Evolutionary conservation across 2,797 vertebrate genomes (phyloP), one percentile per base, ranked within the genome.

Genomic region (Sciurus vulgaris): DNA sequence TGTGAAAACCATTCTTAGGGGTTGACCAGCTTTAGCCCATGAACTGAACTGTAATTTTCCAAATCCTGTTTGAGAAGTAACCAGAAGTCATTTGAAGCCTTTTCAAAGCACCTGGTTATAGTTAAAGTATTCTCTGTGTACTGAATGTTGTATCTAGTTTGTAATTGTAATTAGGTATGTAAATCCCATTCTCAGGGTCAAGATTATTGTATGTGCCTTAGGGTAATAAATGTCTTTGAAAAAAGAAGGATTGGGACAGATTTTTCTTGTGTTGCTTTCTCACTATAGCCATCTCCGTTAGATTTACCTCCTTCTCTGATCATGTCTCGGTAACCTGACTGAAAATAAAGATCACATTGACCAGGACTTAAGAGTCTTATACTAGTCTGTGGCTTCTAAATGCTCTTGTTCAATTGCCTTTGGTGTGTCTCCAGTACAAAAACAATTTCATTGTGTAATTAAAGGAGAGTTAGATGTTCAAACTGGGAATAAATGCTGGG

Each of bases 1-100:
- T 78, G 51, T 78, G 38, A 82, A 86, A 95, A 61, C 22, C 38
- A 20, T 86, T 83, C 35, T 86, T 72, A 96, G 41, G 33, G 28
- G 9, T 38, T 49, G 30, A 63, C 33, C 14, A 74, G 59, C 79
- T 76, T 86, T 83, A 86, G 44, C 59, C 65, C 17, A n/a, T 69
- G 26, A 65, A 22, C 78, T 83, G 41, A 35, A 63, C 13, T 54
- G 17, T 84, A 54, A 61, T 86, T 89, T 79, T 38, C 35, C 76
- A 65, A 91, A 91, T 33, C 20, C 82, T 86, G 5, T 63, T 89
- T 20, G 69, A 79, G 79, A 83, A 70, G 44, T 84, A 83, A 84
- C 67, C 78, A 93, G 72, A 93, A 95, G 38, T 90, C 76, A 92
- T 41, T 73, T 85, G 83, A 86, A 93, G 63, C 41, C 74, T 83